Conservation (phyloP, 1,140 invertebrate genomes). For the Philaenus spumarius region DNA sequence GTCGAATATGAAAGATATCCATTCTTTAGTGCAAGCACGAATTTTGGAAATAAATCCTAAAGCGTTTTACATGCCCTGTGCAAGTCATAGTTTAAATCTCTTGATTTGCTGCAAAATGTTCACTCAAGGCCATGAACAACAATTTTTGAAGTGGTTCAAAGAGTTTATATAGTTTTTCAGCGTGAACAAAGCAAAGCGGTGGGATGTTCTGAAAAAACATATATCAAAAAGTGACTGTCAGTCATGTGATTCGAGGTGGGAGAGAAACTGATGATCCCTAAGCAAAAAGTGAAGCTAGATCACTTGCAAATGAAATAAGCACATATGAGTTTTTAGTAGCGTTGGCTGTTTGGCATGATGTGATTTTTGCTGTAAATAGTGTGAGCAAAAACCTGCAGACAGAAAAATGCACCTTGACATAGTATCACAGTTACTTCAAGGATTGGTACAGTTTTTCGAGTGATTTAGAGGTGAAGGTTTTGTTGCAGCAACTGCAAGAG, state of each 20-base stretch:
- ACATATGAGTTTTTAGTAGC: slow-evolving; percentile 2
- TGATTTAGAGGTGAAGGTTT: background rate
- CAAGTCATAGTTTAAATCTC: slow-evolving; percentile 21
- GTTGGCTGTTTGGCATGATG: slow-evolving; percentile 17
- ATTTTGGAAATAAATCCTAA: slow-evolving; percentile 22
- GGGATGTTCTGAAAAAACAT: slow-evolving; percentile 30
- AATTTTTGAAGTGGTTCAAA: slow-evolving; percentile 29
- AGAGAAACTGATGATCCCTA: slow-evolving; percentile 19
- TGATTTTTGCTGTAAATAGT: slow-evolving; percentile 6
- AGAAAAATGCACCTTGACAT: slow-evolving; percentile 1
- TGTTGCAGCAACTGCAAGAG: slow-evolving; percentile 1
- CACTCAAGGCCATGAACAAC: background rate
- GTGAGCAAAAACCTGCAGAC: slow-evolving; percentile 9
- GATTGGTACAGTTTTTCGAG: too few relatives aligned
- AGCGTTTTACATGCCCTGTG: slow-evolving; percentile 22
- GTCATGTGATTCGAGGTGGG: slow-evolving; percentile 33
- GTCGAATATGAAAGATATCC: slow-evolving; percentile 32
- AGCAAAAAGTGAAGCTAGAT: slow-evolving; percentile 6
- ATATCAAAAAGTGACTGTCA: slow-evolving; percentile 30
- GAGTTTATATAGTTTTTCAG: slow-evolving; percentile 33
- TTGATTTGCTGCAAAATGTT: background rate
- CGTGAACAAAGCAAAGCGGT: slow-evolving; percentile 32
- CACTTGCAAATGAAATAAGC: slow-evolving; percentile 1
- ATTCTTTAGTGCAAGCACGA: slow-evolving; percentile 25
- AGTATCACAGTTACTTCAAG: too few relatives aligned